A percentile compares a stretch with the other conserved stretches of the same genome.
Evolutionary conservation across 2,797 vertebrate species (phyloP).

Genomic region (Pelobates cultripes): DNA sequence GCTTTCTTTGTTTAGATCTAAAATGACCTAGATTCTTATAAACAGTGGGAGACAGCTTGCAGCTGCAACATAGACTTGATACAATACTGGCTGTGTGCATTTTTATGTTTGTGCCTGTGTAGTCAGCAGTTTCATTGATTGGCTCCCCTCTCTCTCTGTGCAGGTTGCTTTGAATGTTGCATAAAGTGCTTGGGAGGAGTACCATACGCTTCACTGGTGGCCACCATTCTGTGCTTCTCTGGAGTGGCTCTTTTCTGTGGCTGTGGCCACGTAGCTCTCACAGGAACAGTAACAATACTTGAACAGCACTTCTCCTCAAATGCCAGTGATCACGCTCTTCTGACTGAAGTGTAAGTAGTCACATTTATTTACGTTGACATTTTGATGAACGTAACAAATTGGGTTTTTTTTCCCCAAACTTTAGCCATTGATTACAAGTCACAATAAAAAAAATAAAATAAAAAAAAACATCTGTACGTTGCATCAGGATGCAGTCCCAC

Average conservation of each 20-base stretch:
- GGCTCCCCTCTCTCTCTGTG: constrained; percentile 60
- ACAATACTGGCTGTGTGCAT: constrained; percentile 33
- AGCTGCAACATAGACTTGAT: constrained; percentile 22
- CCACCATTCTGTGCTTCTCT: constrained; percentile 97
- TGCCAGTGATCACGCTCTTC: constrained; percentile 83
- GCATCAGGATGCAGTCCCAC: no score
- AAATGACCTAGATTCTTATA: constrained; percentile 43
- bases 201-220: constrained; percentile 95
- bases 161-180: constrained; percentile 99
- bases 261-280: constrained; percentile 94
- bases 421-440: no score
- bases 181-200: constrained; percentile 98
- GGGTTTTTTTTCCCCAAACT: no score
- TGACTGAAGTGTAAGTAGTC: constrained; percentile 89
- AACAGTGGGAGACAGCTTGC: constrained; percentile 11
- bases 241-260: constrained; percentile 97
- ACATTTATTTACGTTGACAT: no score
- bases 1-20: constrained; percentile 51
- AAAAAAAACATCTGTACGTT: no score
- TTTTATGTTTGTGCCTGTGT: constrained; percentile 13
- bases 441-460: no score
- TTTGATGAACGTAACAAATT: no score
- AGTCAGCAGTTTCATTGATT: constrained; percentile 22
- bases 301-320: constrained; percentile 91
- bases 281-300: constrained; percentile 87